These are phyloP conservation scores for Reticulitermes lucifugus DNA, from an alignment of 2,888 invertebrate species.

Conservation along the genomic window DNA sequence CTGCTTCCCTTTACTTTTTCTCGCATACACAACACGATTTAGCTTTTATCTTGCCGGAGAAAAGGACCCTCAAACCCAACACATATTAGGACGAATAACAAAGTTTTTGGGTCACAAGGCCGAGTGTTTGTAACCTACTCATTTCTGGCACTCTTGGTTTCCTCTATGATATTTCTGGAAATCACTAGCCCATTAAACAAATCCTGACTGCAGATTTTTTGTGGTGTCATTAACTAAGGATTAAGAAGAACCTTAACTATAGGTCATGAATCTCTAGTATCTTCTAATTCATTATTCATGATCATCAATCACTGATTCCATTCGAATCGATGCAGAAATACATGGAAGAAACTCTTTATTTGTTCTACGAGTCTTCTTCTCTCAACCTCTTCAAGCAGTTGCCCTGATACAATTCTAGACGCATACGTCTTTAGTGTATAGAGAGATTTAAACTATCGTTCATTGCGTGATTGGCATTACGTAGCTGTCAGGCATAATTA, in stretches of 20 bases:
- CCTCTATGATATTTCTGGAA: neutral
- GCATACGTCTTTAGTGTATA: neutral
- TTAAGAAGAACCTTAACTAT: neutral
- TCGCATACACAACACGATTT: neutral
- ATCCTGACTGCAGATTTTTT: neutral
- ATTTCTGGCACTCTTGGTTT: neutral
- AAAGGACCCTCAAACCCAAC: neutral
- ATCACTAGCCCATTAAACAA: constrained; percentile 5
- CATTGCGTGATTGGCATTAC: neutral
- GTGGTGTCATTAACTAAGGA: neutral
- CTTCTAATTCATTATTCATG: neutral
- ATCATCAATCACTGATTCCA: neutral
- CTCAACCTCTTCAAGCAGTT: neutral
- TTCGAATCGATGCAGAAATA: neutral
- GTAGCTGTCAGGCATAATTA: too few species aligned
- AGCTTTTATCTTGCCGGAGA: neutral
- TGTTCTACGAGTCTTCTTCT: neutral
- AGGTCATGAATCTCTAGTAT: neutral
- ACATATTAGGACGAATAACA: neutral
- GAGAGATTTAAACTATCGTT: neutral
- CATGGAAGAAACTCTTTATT: neutral
- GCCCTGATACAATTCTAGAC: neutral
- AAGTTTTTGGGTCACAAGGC: neutral
- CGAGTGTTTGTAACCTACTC: neutral
- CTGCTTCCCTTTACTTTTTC: too few species aligned